Evolutionary conservation across 2,888 invertebrate species (phyloP).

Genomic region (Microchrysa polita): DNA sequence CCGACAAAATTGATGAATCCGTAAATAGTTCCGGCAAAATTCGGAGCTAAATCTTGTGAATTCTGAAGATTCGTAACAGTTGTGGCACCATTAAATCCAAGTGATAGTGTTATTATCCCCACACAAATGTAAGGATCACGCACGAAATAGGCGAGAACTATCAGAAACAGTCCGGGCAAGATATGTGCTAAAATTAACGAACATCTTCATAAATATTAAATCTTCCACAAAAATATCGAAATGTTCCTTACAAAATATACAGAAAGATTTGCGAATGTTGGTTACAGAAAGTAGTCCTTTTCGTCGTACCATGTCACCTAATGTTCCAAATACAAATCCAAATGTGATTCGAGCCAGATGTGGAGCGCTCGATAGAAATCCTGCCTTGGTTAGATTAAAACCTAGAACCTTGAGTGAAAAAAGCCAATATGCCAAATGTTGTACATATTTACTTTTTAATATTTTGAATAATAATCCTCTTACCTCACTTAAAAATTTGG

Average conservation of each 20-base stretch:
- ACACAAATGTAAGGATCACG: slow-evolving; percentile 73
- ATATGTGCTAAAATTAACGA: slow-evolving; percentile 70
- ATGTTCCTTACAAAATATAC: slow-evolving; percentile 72
- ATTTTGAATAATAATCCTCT: not conserved
- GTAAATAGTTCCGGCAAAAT: slow-evolving; percentile 76
- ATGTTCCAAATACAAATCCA: slow-evolving; percentile 76
- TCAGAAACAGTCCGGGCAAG: slow-evolving; percentile 68
- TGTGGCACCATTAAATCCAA: slow-evolving; percentile 75
- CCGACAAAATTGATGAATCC: slow-evolving; percentile 80
- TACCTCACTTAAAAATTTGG: slow-evolving; percentile 75
- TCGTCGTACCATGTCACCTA: slow-evolving; percentile 72
- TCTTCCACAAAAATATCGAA: not conserved
- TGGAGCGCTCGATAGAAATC: slow-evolving; percentile 75
- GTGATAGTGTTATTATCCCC: slow-evolving; percentile 72
- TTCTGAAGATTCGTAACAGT: slow-evolving; percentile 72
- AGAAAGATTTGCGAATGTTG: slow-evolving; percentile 73
- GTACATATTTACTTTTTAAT: not conserved
- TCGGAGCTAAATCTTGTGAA: slow-evolving; percentile 77
- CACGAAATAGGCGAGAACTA: slow-evolving; percentile 70
- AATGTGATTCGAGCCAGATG: slow-evolving; percentile 75
- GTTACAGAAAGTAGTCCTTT: slow-evolving; percentile 66
- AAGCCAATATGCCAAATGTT: no score
- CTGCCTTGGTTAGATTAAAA: slow-evolving; percentile 76
- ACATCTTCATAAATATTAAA: not conserved
- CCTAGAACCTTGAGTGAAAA: slow-evolving; percentile 67